Evolutionary conservation across 2,888 invertebrate species (phyloP).

Genomic region (Coecobrya sp.): DNA sequence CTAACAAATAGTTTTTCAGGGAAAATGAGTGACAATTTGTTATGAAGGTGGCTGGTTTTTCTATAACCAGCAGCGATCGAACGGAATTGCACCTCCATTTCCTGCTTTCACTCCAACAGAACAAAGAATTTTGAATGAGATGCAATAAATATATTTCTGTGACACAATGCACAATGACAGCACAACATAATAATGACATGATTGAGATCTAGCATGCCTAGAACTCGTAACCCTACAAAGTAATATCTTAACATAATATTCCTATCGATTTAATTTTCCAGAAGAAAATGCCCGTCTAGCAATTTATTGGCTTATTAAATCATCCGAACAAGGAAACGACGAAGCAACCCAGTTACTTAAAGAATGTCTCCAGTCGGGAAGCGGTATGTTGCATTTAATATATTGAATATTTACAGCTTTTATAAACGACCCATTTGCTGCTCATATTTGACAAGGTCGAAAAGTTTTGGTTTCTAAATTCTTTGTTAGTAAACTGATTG

Average conservation of each 20-base stretch:
- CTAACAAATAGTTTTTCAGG: too few relatives aligned
- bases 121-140: neutral
- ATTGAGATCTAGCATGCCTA: constrained; percentile 57
- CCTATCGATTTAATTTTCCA: constrained; percentile 87
- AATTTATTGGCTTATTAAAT: constrained; percentile 96
- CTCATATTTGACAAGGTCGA: too few relatives aligned
- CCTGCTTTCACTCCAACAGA: too few relatives aligned
- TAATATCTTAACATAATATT: constrained; percentile 41
- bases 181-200: neutral
- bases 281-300: constrained; percentile 94
- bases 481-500: neutral
- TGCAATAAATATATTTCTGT: neutral
- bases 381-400: constrained; percentile 87
- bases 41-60: too few relatives aligned
- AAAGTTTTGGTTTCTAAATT: too few relatives aligned
- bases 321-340: constrained; percentile 96
- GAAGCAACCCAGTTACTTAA: constrained; percentile 94
- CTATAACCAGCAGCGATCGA: too few relatives aligned
- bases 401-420: neutral
- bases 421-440: too few relatives aligned
- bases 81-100: too few relatives aligned
- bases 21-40: too few relatives aligned
- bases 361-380: constrained; percentile 92
- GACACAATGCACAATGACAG: neutral
- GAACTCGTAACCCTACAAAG: neutral